A percentile compares a stretch with the other conserved stretches of the same genome.
Evolutionary conservation across 2,888 invertebrate species (phyloP).

Genomic region (Orgyia antiqua): DNA sequence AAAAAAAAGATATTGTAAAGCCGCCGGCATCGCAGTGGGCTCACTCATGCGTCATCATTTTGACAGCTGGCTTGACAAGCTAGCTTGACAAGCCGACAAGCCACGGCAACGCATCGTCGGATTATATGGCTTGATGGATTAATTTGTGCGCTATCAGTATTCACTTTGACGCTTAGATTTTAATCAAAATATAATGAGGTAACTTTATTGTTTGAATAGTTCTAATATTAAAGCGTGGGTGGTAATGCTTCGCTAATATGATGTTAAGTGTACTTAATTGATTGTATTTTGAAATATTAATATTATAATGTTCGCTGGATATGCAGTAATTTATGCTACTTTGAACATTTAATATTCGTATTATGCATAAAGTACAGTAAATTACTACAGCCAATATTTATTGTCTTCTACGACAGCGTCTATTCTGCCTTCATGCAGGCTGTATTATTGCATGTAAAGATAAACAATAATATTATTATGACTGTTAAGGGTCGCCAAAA

Average conservation of each 20-base stretch:
- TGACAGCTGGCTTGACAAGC: slow-evolving; percentile 64
- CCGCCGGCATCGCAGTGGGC: slow-evolving; percentile 50
- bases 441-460: too few species aligned
- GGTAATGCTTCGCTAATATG: slow-evolving; percentile 15
- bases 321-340: too few species aligned
- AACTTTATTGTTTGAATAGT: slow-evolving; percentile 20
- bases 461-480: too few species aligned
- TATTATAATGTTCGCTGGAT: too few species aligned
- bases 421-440: too few species aligned
- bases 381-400: too few species aligned
- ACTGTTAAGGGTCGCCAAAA: too few species aligned
- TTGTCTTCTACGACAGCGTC: too few species aligned
- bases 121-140: slow-evolving; percentile 71
- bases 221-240: slow-evolving; percentile 17
- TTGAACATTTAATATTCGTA: too few species aligned
- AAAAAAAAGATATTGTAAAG: slow-evolving; percentile 36
- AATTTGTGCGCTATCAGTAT: slow-evolving; percentile 45
- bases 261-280: slow-evolving; percentile 14
- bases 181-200: slow-evolving; percentile 45
- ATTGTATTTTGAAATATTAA: slow-evolving; percentile 5
- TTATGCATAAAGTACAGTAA: too few species aligned
- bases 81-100: slow-evolving; percentile 31
- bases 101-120: slow-evolving; percentile 52
- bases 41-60: slow-evolving; percentile 69
- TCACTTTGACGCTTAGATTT: slow-evolving; percentile 32